A percentile compares a stretch with the other conserved stretches of the same genome.
phyloP scores from a whole-genome alignment of 1,140 invertebrate species.

The Rhagoletis pomonella region DNA sequence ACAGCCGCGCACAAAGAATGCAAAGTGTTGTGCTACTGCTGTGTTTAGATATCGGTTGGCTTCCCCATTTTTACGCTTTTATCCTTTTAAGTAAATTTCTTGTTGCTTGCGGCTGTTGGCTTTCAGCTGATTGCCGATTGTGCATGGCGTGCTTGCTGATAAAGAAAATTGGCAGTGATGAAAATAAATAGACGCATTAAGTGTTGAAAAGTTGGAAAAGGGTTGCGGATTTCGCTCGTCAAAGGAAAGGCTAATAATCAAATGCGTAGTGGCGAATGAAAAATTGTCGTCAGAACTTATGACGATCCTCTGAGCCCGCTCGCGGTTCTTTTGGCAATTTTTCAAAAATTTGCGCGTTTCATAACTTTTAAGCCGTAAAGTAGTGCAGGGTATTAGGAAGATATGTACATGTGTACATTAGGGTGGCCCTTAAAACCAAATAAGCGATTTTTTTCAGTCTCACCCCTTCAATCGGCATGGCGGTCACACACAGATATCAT shows the following conservation, averaged over 20 bases:
- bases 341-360: too few species aligned
- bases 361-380: too few species aligned
- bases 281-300: slow-evolving; percentile 27
- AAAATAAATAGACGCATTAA: slow-evolving; percentile 34
- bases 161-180: slow-evolving; percentile 32
- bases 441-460: too few species aligned
- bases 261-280: background rate
- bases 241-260: background rate
- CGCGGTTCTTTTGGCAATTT: too few species aligned
- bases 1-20: background rate
- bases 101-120: background rate
- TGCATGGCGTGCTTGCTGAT: background rate
- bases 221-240: background rate
- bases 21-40: background rate
- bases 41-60: slow-evolving; percentile 8
- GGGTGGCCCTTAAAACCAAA: too few species aligned
- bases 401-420: too few species aligned
- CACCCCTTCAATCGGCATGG: too few species aligned
- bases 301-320: background rate
- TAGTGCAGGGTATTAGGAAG: too few species aligned
- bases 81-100: background rate
- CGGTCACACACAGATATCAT: too few species aligned
- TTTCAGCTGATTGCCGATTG: slow-evolving; percentile 17
- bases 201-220: background rate
- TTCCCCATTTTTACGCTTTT: background rate